Percentiles rank a stretch among this genome's conserved stretches.
phyloP scores from a whole-genome alignment of 2,797 vertebrate species.

The Atherinosoma microstoma region DNA sequence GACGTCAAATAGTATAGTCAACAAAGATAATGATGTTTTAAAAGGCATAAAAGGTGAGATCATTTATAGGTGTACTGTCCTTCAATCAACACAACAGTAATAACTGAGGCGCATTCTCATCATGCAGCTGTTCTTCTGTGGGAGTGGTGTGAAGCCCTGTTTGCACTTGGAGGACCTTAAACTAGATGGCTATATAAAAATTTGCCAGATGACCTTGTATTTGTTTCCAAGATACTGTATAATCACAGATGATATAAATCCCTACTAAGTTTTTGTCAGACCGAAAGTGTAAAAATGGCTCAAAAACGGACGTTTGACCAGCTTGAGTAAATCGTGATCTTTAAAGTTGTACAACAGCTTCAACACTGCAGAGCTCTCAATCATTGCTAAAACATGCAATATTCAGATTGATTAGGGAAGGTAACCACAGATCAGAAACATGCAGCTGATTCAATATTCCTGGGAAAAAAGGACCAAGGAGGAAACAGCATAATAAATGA shows the following conservation, averaged over 20 bases:
- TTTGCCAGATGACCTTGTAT: conserved; percentile 1
- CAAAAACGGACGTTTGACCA: conserved; percentile 2
- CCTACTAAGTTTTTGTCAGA: background rate
- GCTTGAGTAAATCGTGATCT: background rate
- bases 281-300: background rate
- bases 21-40: conserved; percentile 13
- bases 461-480: background rate
- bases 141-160: conserved; percentile 64
- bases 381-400: background rate
- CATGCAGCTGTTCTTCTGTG: conserved; percentile 69
- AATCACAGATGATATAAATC: background rate
- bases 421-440: background rate
- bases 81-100: conserved; percentile 68
- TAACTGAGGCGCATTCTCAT: conserved; percentile 33
- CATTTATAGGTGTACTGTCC: conserved; percentile 27
- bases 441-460: background rate
- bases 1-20: conserved; percentile 25
- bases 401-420: background rate
- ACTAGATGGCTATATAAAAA: conserved; percentile 5
- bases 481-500: background rate
- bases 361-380: background rate
- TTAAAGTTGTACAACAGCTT: background rate
- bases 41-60: background rate
- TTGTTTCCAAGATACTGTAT: conserved; percentile 1
- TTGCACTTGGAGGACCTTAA: conserved; percentile 74